A percentile compares a stretch with the other conserved stretches of the same genome.
phyloP scores from a whole-genome alignment of 2,113 vertebrate species.

The Catharus bicknelli region DNA sequence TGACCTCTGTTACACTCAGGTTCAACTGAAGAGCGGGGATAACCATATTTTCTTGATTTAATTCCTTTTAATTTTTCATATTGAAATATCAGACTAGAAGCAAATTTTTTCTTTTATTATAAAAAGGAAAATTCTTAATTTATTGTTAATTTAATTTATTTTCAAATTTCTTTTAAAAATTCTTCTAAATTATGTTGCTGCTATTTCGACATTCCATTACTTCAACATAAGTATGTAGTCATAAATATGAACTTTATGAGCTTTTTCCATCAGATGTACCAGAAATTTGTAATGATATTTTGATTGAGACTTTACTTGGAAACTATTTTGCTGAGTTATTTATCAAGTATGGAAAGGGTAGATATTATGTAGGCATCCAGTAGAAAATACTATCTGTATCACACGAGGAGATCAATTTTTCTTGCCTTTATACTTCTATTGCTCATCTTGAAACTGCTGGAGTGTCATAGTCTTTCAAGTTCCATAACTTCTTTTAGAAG shows the following conservation, averaged over 20 bases:
- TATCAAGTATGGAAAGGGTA: background rate
- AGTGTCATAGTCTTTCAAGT: background rate
- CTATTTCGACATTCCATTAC: background rate
- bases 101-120: background rate
- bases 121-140: background rate
- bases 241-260: background rate
- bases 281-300: background rate
- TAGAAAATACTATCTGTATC: background rate
- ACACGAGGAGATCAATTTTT: background rate
- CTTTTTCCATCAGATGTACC: background rate
- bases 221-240: background rate
- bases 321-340: background rate
- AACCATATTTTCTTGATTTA: background rate
- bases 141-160: background rate
- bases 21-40: background rate
- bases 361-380: background rate
- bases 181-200: background rate
- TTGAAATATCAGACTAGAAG: background rate
- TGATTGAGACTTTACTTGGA: background rate
- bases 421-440: background rate
- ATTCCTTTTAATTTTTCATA: background rate
- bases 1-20: background rate
- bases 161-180: background rate
- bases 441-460: background rate
- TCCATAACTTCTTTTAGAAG: background rate